phyloP scores from a whole-genome alignment of 2,113 vertebrate genomes.

The Solea senegalensis region DNA sequence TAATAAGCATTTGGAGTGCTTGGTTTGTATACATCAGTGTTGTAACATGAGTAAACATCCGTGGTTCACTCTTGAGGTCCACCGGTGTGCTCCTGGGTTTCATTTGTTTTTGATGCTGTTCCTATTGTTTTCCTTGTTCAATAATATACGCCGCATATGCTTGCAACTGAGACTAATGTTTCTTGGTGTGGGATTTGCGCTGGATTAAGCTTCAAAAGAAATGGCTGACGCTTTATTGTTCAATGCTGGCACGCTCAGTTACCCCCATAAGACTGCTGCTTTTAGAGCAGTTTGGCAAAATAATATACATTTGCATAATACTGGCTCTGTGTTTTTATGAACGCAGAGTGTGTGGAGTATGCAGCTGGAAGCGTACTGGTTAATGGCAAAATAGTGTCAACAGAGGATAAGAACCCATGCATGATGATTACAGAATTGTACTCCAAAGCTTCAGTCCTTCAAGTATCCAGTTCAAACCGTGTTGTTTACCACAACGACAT shows the following conservation, averaged over 20 bases:
- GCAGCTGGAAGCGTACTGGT: background rate
- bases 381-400: slow-evolving; percentile 31
- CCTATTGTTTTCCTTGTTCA: slow-evolving; percentile 72
- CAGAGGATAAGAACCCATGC: slow-evolving; percentile 10
- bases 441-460: slow-evolving; percentile 15
- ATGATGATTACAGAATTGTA: slow-evolving; percentile 19
- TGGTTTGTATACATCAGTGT: slow-evolving; percentile 26
- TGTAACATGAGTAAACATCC: slow-evolving; percentile 42
- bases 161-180: slow-evolving; percentile 69
- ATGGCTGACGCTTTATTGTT: slow-evolving; percentile 69
- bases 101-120: slow-evolving; percentile 66
- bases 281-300: slow-evolving; percentile 51
- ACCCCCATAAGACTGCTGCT: slow-evolving; percentile 48
- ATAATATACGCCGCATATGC: slow-evolving; percentile 77
- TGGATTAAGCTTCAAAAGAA: slow-evolving; percentile 77
- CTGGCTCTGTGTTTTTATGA: too few relatives aligned
- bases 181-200: slow-evolving; percentile 72
- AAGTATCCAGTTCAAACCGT: slow-evolving; percentile 21
- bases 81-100: slow-evolving; percentile 42
- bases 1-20: background rate
- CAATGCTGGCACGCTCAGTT: slow-evolving; percentile 58
- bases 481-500: slow-evolving; percentile 35
- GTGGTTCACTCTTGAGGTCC: slow-evolving; percentile 47
- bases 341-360: slow-evolving; percentile 13
- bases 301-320: too few relatives aligned